Conservation (phyloP, 37 sponge, comb jelly and placozoan genomes). For the Trichoplax adhaerens region DNA sequence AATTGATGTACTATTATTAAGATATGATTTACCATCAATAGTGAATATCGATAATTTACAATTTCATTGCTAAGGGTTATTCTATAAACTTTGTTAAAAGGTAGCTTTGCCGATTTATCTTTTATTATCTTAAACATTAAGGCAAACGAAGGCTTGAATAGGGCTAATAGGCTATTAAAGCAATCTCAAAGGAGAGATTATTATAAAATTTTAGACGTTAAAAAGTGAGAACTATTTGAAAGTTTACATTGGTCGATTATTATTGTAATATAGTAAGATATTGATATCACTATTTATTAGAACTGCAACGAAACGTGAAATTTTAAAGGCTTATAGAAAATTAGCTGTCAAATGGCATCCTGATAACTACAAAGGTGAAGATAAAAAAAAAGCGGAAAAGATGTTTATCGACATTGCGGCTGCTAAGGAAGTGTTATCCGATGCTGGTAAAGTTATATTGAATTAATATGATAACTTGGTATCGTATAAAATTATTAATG, state of each 20-base stretch:
- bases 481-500: background rate
- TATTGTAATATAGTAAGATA: background rate
- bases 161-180: conserved; percentile 85
- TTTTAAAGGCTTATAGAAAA: conserved; percentile 84
- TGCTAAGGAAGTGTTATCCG: conserved; percentile 92
- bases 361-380: conserved; percentile 59
- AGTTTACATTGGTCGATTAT: background rate
- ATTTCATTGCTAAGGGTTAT: too few relatives aligned
- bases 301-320: conserved; percentile 63
- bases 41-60: background rate
- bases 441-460: conserved; percentile 34
- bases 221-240: conserved; percentile 26
- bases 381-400: conserved; percentile 85
- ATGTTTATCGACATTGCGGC: conserved; percentile 97
- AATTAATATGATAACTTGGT: background rate
- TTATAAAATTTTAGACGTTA: conserved; percentile 92
- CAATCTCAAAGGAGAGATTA: conserved; percentile 95
- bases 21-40: background rate
- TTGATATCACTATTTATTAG: conserved; percentile 14
- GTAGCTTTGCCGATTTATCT: background rate
- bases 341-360: conserved; percentile 88
- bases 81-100: too few relatives aligned
- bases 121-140: conserved; percentile 9
- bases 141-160: conserved; percentile 66
- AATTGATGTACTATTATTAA: background rate